phyloP scores from a whole-genome alignment of 2,113 vertebrate species.

The Poecilia latipinna region DNA sequence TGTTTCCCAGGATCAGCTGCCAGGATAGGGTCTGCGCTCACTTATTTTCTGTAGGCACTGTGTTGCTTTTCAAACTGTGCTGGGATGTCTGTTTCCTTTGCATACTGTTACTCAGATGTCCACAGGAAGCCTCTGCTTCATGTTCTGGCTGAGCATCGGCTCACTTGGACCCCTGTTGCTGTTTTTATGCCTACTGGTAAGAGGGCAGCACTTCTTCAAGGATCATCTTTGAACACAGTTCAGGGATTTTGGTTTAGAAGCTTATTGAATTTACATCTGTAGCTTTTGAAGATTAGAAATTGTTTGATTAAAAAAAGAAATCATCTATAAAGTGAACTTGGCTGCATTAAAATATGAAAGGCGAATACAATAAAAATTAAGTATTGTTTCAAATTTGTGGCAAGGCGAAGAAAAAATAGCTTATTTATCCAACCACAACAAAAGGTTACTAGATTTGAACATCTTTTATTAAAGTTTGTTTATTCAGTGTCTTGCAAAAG shows the following conservation, averaged over 20 bases:
- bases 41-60: constrained; percentile 23
- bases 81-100: constrained; percentile 17
- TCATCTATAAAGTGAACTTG: background rate
- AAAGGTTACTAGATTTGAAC: too few relatives aligned
- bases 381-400: background rate
- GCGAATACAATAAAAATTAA: background rate
- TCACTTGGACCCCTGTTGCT: constrained; percentile 12
- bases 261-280: background rate
- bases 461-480: background rate
- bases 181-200: constrained; percentile 4
- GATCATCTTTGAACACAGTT: background rate
- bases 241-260: background rate
- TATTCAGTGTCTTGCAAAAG: background rate
- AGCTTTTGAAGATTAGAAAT: background rate
- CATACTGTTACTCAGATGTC: constrained; percentile 7
- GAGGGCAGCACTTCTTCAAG: background rate
- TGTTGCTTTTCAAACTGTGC: constrained; percentile 19
- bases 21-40: constrained; percentile 34
- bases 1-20: constrained; percentile 50
- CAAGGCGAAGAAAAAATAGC: background rate
- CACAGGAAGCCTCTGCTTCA: background rate
- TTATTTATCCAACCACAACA: background rate
- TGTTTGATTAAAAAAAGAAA: background rate
- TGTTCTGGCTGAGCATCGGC: background rate
- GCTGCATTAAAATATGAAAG: background rate